Evolutionary conservation across 2,113 vertebrate species (phyloP), one percentile per base, ranked within the genome.

Genomic region (Nerophis lumbriciformis): DNA sequence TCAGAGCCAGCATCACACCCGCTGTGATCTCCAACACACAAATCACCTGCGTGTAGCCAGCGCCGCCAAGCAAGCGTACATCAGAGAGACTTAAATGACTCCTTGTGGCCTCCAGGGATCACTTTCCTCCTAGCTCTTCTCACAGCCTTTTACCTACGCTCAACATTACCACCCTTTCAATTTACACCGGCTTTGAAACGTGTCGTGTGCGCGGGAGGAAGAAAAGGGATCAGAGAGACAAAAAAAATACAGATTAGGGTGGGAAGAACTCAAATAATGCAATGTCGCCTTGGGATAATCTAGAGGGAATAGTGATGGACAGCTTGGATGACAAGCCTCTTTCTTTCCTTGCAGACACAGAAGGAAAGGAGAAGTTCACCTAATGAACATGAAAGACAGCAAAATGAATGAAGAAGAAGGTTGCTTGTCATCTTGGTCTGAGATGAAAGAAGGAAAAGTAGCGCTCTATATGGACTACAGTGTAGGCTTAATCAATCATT

Each of bases 21-120:
- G 65, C 75, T 69, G 62, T 10, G 38, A 61, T 61, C 44, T 71
- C 49, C 38, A 59, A 45, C 52, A 51, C 68, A 65, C 53, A 71
- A 69, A 83, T 84, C 62, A 72, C 59, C 67, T 54, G 55, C 8
- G 68, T 73, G 69, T 80, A 73, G 78, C 72, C 64, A 0, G n/a
- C 10, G 45, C 73, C 28, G 82, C 64, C 71, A 78, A 68, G 76
- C 79, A 73, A 73, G n/a, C 37, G 13, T 44, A 73, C 71, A 84
- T 83, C 75, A 75, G 39, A 80, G 77, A 75, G 64, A 69, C 68
- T 75, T 82, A 77, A 85, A 81, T 67, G 76, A 81, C 66, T 78
- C 67, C n/a, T 54, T 76, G 76, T 77, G 66, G 78, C 79, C 80
- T 72, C 71, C 48, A 83, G 82, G 79, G 71, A 87, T 79, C 72